Conservation (phyloP, 2,113 vertebrate genomes). For the Ammodytes marinus region DNA sequence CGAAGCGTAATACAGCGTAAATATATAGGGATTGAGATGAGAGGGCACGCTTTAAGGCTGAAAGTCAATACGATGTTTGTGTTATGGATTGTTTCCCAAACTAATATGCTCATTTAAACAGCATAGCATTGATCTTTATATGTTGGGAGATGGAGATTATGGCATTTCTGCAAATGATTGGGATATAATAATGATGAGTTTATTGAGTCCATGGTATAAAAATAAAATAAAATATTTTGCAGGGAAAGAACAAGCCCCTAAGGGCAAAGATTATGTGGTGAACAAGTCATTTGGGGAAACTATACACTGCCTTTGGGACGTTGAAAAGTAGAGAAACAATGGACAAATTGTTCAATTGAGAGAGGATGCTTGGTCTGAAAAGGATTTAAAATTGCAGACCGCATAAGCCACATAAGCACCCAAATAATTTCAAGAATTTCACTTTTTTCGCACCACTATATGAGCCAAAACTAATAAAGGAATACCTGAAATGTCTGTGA, state of each 20-base stretch:
- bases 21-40: neutral
- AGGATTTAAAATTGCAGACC: neutral
- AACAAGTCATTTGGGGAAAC: neutral
- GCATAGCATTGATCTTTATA: neutral
- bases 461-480: neutral
- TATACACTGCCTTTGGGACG: neutral
- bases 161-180: neutral
- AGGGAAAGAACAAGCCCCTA: neutral
- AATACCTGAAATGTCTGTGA: neutral
- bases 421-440: neutral
- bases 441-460: neutral
- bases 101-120: neutral
- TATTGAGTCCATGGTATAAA: neutral
- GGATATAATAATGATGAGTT: neutral
- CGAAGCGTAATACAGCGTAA: neutral
- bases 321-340: neutral
- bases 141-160: neutral
- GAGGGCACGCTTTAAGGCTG: neutral
- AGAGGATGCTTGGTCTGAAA: neutral
- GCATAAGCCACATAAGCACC: neutral
- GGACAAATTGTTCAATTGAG: neutral
- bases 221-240: neutral
- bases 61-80: slow-evolving; percentile 14
- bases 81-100: neutral
- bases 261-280: neutral